Evolutionary conservation across 2,113 vertebrate genomes (phyloP), one percentile per base, ranked within the genome.

Genomic region (Ceyx melanurus): DNA sequence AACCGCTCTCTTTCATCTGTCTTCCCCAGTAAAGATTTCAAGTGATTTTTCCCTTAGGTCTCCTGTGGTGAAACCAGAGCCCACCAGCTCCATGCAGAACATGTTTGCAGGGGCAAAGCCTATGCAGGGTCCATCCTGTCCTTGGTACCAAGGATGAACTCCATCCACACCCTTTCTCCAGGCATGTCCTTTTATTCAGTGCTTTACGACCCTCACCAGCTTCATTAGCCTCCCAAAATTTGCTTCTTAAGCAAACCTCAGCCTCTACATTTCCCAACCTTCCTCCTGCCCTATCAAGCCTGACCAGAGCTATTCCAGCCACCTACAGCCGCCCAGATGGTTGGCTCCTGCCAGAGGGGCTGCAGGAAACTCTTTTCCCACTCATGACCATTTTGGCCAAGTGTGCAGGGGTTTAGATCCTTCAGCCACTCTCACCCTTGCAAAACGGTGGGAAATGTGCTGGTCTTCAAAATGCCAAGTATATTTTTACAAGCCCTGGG

Each of bases 181-280:
- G 48, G 25, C 22, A 9, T 1, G 7, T 18, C 2, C 1, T 65
- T 73, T 82, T 37, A 50, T 43, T 92, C 0, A 0, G 33, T 0
- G 1, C 45, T 85, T 86, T 71, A 60, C 43, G 75, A 21, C 17
- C 31, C 45, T 67, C 68, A 51, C 13, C 64, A 65, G 12, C 35
- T 29, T 72, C 2, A 0, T 78, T 72, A 60, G 57, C 54, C 14
- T 87, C 50, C 40, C 22, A 43, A 6, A 64, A 70, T 76, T 86
- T 62, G 3, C 46, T 53, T 87, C 82, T 58, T 46, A 75, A 87
- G 21, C 37, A 89, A 91, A 80, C n/a, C 21, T 56, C 3, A 2
- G 20, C 11, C 25, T 71, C 57, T 60, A 12, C 20, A 22, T 33
- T 71, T 81, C 61, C 57, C 51, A 86, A 26, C 19, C n/a, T 9